These are phyloP conservation scores for Calliphora vomitoria DNA, from an alignment of 2,888 invertebrate species.

Conservation along the genomic window DNA sequence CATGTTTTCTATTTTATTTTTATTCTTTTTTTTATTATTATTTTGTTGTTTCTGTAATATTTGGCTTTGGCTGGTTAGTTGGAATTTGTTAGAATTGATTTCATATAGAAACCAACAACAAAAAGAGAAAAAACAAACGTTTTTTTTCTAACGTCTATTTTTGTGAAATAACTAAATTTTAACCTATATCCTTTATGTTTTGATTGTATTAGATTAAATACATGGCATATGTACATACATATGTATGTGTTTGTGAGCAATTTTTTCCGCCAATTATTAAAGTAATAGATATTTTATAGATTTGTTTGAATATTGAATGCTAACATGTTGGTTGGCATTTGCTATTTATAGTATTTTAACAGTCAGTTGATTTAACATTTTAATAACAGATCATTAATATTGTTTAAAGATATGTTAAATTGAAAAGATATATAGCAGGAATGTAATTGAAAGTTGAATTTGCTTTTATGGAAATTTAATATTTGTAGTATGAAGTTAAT, in stretches of 20 bases:
- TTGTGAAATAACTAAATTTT: conserved; percentile 51
- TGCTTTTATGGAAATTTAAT: no score
- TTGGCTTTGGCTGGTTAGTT: conserved; percentile 37
- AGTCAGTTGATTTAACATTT: conserved; percentile 11
- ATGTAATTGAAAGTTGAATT: no score
- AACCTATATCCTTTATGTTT: conserved; percentile 57
- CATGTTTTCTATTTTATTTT: conserved; percentile 64
- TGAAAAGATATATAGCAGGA: no score
- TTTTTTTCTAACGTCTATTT: conserved; percentile 30
- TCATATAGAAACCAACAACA: conserved; percentile 31
- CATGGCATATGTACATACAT: background rate
- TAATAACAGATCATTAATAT: background rate
- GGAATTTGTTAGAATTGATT: conserved; percentile 65
- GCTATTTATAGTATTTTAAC: background rate
- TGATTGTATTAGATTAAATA: conserved; percentile 33
- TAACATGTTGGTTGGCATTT: background rate
- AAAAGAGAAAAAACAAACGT: background rate
- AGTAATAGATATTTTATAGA: conserved; percentile 43
- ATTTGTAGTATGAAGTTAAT: no score
- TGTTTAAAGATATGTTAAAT: no score
- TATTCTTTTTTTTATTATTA: conserved; percentile 33
- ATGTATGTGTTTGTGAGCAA: background rate
- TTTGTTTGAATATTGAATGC: conserved; percentile 13
- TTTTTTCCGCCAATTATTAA: background rate
- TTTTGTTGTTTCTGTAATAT: conserved; percentile 50